Conservation (phyloP, 1,140 invertebrate species). For the Limonius californicus region DNA sequence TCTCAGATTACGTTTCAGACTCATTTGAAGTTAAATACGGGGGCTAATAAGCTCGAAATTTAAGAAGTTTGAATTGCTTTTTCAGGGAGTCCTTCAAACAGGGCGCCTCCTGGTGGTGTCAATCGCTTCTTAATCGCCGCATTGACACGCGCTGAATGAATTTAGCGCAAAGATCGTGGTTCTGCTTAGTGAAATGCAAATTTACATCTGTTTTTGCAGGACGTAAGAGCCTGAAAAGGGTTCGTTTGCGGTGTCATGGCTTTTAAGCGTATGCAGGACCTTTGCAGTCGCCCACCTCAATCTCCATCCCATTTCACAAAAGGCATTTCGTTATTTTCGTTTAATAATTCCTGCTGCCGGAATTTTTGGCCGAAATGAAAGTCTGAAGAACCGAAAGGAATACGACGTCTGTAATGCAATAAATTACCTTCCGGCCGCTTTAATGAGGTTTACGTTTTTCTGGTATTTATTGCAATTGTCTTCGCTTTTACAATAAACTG, state of each 20-base stretch:
- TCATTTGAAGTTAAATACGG: neutral
- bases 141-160: neutral
- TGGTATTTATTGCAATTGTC: too few relatives aligned
- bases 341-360: too few relatives aligned
- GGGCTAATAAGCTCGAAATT: neutral
- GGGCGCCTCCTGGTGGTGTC: too few relatives aligned
- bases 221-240: neutral
- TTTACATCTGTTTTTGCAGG: constrained; percentile 1
- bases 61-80: neutral
- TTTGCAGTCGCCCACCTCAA: neutral
- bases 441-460: too few relatives aligned
- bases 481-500: too few relatives aligned
- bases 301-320: neutral
- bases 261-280: neutral
- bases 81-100: too few relatives aligned
- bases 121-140: too few relatives aligned
- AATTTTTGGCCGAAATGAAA: too few relatives aligned
- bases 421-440: too few relatives aligned
- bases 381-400: too few relatives aligned
- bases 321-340: neutral
- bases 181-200: neutral
- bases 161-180: neutral
- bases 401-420: too few relatives aligned
- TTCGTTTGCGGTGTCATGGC: neutral
- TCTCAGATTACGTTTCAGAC: neutral